A percentile compares a stretch with the other conserved stretches of the same genome.
phyloP scores from a whole-genome alignment of 2,797 vertebrate genomes.

The Tolypeutes matacus region DNA sequence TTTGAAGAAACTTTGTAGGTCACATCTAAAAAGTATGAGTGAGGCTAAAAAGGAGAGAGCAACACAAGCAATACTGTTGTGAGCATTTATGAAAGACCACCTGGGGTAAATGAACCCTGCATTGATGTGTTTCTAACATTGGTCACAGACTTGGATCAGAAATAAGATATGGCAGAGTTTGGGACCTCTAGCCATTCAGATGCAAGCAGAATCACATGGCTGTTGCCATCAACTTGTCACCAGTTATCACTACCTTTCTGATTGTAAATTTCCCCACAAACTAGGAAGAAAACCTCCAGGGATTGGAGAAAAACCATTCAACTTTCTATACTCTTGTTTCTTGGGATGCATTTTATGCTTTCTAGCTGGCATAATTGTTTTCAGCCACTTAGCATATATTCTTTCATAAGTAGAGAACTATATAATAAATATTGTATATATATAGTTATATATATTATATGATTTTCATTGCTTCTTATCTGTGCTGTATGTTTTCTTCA shows the following conservation, averaged over 20 bases:
- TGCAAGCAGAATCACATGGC: background rate
- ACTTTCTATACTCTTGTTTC: background rate
- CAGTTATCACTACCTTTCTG: background rate
- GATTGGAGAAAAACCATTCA: background rate
- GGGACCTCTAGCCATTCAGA: background rate
- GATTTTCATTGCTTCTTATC: background rate
- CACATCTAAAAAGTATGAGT: slow-evolving; percentile 8
- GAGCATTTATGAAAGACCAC: background rate
- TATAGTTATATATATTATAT: too few relatives aligned
- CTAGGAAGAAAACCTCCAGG: background rate
- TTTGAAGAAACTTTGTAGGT: slow-evolving; percentile 49
- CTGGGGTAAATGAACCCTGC: background rate
- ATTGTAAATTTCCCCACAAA: background rate
- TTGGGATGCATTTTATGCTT: background rate
- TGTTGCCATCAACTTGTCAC: background rate
- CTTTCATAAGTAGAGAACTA: background rate
- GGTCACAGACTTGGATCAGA: background rate
- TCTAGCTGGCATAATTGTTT: slow-evolving; percentile 18
- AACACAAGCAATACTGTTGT: background rate
- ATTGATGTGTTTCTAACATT: background rate
- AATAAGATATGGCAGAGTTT: background rate
- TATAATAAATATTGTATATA: too few relatives aligned
- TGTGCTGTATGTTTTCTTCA: background rate
- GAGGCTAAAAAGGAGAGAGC: background rate
- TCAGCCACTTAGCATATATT: background rate